Evolutionary conservation across 1,140 invertebrate species (phyloP).

Genomic region (Proales similis): DNA sequence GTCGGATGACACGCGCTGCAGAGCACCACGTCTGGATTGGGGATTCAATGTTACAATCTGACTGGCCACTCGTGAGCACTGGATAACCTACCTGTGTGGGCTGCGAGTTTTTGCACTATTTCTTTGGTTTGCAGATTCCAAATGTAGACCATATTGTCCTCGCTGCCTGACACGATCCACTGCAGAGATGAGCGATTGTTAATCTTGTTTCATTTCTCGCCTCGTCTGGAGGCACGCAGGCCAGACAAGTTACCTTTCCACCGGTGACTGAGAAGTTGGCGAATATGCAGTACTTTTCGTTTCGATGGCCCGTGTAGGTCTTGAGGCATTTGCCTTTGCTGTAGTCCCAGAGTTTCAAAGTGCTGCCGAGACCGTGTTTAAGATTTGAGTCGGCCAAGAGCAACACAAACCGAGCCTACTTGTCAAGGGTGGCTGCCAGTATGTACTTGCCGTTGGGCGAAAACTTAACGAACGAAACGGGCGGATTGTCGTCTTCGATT

Average conservation of each 20-base stretch:
- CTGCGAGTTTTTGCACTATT: slow-evolving; percentile 91
- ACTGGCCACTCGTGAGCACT: too few relatives aligned
- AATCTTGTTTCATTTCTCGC: slow-evolving; percentile 1
- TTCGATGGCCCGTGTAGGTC: slow-evolving; percentile 93
- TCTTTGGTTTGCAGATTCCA: slow-evolving; percentile 99
- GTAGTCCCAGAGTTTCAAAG: slow-evolving; percentile 97
- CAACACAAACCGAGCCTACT: slow-evolving; percentile 54
- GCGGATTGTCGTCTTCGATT: slow-evolving; percentile 85
- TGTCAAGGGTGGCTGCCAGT: slow-evolving; percentile 91
- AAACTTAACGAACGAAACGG: slow-evolving; percentile 99
- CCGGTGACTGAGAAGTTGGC: slow-evolving; percentile 99
- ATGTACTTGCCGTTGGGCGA: slow-evolving; percentile 99
- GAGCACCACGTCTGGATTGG: slow-evolving; percentile 77
- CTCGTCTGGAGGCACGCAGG: slow-evolving; percentile 28
- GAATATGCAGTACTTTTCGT: slow-evolving; percentile 99
- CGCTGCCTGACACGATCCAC: slow-evolving; percentile 99
- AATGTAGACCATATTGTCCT: slow-evolving; percentile 97
- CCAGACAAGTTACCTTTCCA: slow-evolving; percentile 68
- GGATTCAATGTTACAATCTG: slow-evolving; percentile 1
- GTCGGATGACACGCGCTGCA: slow-evolving; percentile 97
- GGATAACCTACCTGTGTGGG: slow-evolving; percentile 70
- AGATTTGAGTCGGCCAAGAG: neutral
- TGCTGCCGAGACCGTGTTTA: slow-evolving; percentile 54
- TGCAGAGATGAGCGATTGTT: slow-evolving; percentile 53
- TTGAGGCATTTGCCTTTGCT: slow-evolving; percentile 87